phyloP scores from a whole-genome alignment of 2,113 vertebrate genomes.

The Sinosuthora webbiana region DNA sequence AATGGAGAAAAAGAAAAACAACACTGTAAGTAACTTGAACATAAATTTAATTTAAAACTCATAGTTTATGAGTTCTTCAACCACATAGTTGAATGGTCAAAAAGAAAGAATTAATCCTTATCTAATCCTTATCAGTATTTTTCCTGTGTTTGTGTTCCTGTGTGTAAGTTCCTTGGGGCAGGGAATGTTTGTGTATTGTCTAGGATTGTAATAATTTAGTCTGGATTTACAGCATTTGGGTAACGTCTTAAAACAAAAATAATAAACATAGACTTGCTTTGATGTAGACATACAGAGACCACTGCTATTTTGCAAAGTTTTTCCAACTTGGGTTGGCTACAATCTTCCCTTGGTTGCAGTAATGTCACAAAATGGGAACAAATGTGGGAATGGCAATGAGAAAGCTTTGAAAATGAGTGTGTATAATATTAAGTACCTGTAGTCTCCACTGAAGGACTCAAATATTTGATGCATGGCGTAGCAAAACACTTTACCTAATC shows the following conservation, averaged over 20 bases:
- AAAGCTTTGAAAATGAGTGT: not conserved
- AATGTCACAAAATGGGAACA: not conserved
- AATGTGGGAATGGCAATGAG: not conserved
- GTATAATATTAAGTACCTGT: not conserved
- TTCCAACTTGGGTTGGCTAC: not conserved
- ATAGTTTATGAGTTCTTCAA: slow-evolving; percentile 29
- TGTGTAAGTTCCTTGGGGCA: slow-evolving; percentile 26
- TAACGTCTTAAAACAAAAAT: slow-evolving; percentile 51
- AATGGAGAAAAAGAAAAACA: slow-evolving; percentile 43
- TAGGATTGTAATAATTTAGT: slow-evolving; percentile 49
- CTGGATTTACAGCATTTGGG: slow-evolving; percentile 37
- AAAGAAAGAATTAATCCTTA: slow-evolving; percentile 38
- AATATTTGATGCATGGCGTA: not conserved
- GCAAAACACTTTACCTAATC: not conserved
- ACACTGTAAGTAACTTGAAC: slow-evolving; percentile 33
- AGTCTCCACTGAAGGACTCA: not conserved
- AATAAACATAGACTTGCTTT: slow-evolving; percentile 37
- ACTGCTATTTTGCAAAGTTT: not conserved
- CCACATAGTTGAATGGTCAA: not conserved
- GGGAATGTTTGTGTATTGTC: slow-evolving; percentile 55
- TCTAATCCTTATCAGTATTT: slow-evolving; percentile 33
- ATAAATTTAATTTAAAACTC: slow-evolving; percentile 46
- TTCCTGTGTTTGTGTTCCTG: slow-evolving; percentile 41
- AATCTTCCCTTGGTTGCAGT: not conserved
- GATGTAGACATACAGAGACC: not conserved